Percentiles rank a stretch among this genome's conserved stretches.
Conservation (phyloP, 2,797 vertebrate species). For the Enteromius viviparus region DNA sequence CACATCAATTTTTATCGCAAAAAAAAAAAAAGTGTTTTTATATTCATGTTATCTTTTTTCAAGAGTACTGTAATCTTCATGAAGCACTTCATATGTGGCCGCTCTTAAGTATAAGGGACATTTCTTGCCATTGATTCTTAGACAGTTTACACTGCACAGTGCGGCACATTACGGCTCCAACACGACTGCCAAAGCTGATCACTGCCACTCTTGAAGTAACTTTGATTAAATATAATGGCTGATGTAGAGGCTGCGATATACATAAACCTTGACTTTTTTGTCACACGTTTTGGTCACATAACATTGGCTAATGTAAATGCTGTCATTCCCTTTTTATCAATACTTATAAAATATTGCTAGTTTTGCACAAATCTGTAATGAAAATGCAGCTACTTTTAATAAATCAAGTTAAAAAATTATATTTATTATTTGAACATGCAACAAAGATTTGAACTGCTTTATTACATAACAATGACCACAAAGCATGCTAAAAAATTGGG, state of each 20-base stretch:
- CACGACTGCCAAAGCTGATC: background rate
- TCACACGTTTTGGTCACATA: background rate
- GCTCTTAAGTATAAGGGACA: background rate
- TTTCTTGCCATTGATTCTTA: background rate
- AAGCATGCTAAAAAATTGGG: background rate
- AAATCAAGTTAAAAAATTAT: background rate
- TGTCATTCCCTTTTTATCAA: background rate
- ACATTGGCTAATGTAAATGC: background rate
- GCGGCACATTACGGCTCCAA: background rate
- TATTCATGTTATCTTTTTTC: background rate
- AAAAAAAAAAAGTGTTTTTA: too few species aligned
- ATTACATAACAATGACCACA: background rate
- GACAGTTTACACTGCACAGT: background rate
- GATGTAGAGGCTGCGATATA: background rate
- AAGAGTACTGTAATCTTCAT: background rate
- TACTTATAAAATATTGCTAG: background rate
- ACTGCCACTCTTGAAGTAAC: background rate
- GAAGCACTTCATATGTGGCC: background rate
- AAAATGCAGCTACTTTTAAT: background rate
- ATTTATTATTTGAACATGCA: background rate
- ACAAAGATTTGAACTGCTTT: background rate
- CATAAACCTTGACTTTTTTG: background rate
- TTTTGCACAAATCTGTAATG: background rate
- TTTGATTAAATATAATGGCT: background rate
- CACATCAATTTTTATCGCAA: background rate